Evolutionary conservation across 2,888 invertebrate species (phyloP), one percentile per base, ranked within the genome.

Genomic region (Pocota personata): DNA sequence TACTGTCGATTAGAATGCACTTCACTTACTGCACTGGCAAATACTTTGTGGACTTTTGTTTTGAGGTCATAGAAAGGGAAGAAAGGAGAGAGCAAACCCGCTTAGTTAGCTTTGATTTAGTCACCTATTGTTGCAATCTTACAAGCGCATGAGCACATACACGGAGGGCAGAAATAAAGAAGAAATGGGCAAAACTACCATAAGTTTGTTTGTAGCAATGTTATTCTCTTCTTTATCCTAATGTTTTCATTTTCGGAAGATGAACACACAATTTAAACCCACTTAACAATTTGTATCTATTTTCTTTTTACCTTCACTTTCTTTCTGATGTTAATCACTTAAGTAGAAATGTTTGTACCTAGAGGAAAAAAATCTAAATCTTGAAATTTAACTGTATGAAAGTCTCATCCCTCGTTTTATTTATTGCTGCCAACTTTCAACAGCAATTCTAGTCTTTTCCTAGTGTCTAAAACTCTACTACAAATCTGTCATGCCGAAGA

Each of bases 1-100:
- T 82, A 67, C 82, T 82, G 82, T 62, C 62, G 78, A 82, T 86
- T 77, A 82, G 72, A 82, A 67, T 50, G 69, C 77, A 82, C 80
- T 80, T 71, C 64, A 62, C 19, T 76, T 75, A 57, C 57, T 66
- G 57, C 40, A 50, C 40, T 48, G 37, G 60, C 24, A 52, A 72
- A 69, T 64, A 82, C 57, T 58, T 43, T 16, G 24, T 32, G 40
- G 55, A 24, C 57, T 50, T 77, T 83, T 46, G 14, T 66, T 84
- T 76, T 75, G 43, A 50, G 84, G 79, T 71, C 75, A 66, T 14
- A 40, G n/a, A 50, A 57, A 40, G 24, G 24, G 32, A 14, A 10
- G 8, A 62, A 43, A 27, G 40, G 6, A 14, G 5, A 19, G 14
- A 62, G 14, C 10, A 62, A 52, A 16, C 14, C 52, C 16, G 16